A percentile compares a stretch with the other conserved stretches of the same genome.
phyloP scores from a whole-genome alignment of 2,113 vertebrate species.

The Ovis canadensis region DNA sequence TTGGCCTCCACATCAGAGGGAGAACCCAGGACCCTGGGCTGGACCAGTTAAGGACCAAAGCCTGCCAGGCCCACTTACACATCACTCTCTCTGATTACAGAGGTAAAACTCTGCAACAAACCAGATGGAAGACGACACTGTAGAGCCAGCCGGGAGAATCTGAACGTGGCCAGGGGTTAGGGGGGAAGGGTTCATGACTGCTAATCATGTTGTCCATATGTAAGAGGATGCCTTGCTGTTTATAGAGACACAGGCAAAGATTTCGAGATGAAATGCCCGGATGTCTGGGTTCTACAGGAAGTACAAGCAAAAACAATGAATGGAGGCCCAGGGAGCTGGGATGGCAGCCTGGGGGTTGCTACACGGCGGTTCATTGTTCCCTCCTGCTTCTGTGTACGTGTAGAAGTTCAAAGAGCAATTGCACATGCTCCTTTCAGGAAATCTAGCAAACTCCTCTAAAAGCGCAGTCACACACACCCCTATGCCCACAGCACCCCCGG shows the following conservation, averaged over 20 bases:
- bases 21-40: neutral
- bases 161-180: rapidly evolving
- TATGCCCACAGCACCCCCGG: rapidly evolving
- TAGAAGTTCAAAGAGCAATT: neutral
- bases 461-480: rapidly evolving
- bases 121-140: neutral
- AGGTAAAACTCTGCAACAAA: neutral
- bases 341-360: rapidly evolving
- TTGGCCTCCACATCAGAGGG: rapidly evolving
- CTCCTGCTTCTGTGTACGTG: neutral
- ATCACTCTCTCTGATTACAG: neutral
- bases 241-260: neutral
- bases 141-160: rapidly evolving
- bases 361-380: rapidly evolving
- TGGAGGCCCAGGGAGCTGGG: neutral
- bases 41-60: neutral
- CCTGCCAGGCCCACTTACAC: rapidly evolving
- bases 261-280: neutral
- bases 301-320: neutral
- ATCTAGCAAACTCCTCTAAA: neutral
- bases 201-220: neutral
- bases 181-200: neutral
- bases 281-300: conserved; percentile 25
- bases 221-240: neutral
- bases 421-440: neutral